Base-by-base conservation (phyloP, 2,888 invertebrate genomes). In the Athrips mouffetella region DNA sequence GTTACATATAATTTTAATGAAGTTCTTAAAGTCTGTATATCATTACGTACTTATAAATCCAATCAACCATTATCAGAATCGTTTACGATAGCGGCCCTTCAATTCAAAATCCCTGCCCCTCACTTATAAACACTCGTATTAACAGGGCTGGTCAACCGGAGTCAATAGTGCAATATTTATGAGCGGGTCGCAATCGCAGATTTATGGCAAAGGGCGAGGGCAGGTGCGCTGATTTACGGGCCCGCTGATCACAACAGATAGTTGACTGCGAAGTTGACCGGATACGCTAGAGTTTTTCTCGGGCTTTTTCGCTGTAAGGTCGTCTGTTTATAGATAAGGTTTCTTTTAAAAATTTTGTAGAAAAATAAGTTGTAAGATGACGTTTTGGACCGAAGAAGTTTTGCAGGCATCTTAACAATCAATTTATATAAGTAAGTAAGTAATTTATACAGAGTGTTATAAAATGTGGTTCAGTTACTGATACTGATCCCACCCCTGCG, bases 141-240 rank as follows among this genome's bases (percentile, higher is more conserved):
- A 52, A 33, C 46, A 49, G 48, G 45, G 33, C 48, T 30, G 45
- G 42, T 46, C 29, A 49, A 31, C 51, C 39, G 45, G 52, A 53
- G 50, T 49, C 55, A 51, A 53, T 52, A 54, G 54, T 54, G 53
- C 55, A 52, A 55, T 55, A 55, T 55, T 53, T 55, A 55, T 53
- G 55, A 51, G 50, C 45, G 31, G 29, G 47, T 33, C 37, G 47
- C 51, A 39, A 45, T 49, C 47, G 39, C 40, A 41, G 55, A 55
- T 55, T 53, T 55, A 55, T 48, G 37, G 44, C 35, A 44, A 5
- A 45, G 51, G 47, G 27, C 48, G 40, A 45, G 37, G 50, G 40
- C 52, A 52, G 54, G 54, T 54, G 51, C 23, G 29, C 48, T 48
- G 51, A 53, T 51, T 53, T 53, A 53, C 44, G 39, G 50, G 21